phyloP scores from a whole-genome alignment of 2,113 vertebrate genomes.

The Podarcis raffonei region DNA sequence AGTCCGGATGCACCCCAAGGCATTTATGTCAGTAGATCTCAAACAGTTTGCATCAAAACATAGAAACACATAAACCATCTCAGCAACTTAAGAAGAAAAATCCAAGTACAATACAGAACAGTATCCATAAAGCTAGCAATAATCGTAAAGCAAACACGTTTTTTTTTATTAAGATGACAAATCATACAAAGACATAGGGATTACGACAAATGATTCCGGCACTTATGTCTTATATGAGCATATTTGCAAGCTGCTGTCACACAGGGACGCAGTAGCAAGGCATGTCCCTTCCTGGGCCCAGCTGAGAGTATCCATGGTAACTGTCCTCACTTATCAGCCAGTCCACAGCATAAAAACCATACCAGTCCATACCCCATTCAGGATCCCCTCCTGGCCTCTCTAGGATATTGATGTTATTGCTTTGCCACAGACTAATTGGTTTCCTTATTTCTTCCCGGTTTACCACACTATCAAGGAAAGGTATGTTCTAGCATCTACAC shows the following conservation, averaged over 20 bases:
- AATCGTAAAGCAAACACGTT: neutral
- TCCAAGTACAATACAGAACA: too few species aligned
- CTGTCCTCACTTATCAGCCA: neutral
- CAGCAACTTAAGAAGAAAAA: too few species aligned
- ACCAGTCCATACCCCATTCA: neutral
- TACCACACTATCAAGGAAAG: neutral
- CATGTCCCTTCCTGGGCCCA: neutral
- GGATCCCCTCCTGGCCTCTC: neutral
- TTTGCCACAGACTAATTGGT: neutral
- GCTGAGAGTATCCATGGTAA: slow-evolving; percentile 13
- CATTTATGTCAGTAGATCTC: too few species aligned
- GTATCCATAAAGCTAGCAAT: too few species aligned
- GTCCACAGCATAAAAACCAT: neutral
- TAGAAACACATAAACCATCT: too few species aligned
- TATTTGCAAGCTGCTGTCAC: neutral
- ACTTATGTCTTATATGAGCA: neutral
- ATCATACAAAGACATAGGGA: neutral
- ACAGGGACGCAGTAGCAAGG: neutral
- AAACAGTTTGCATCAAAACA: too few species aligned
- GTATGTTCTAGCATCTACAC: neutral
- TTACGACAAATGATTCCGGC: neutral
- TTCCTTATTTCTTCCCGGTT: neutral
- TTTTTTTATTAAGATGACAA: neutral
- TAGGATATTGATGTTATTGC: neutral
- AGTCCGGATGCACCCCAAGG: too few species aligned